A percentile compares a stretch with the other conserved stretches of the same genome.
Evolutionary conservation across 1,140 invertebrate species (phyloP).

Genomic region (Ceratina calcarata): DNA sequence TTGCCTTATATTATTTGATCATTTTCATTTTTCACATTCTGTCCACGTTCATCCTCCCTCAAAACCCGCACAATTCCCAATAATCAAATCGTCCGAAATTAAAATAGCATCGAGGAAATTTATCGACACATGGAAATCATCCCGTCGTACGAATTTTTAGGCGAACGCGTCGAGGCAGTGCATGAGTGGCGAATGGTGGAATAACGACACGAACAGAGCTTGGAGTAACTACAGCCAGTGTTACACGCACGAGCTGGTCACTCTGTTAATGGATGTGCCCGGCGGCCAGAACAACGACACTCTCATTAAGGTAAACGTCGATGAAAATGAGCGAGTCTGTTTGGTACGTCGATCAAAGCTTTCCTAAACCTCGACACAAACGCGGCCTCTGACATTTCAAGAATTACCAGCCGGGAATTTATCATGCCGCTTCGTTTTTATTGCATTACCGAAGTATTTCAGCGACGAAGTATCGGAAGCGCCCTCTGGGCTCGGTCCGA

Average conservation of each 20-base stretch:
- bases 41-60: too few relatives aligned
- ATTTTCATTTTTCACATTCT: too few relatives aligned
- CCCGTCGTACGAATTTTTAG: constrained; percentile 65
- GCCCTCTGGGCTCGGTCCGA: too few relatives aligned
- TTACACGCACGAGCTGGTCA: constrained; percentile 69
- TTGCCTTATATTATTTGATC: too few relatives aligned
- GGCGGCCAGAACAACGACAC: constrained; percentile 71
- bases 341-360: too few relatives aligned
- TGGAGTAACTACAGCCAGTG: constrained; percentile 85
- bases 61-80: too few relatives aligned
- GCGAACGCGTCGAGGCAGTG: constrained; percentile 82
- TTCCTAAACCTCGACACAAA: background rate
- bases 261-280: constrained; percentile 71
- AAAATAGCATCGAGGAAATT: too few relatives aligned
- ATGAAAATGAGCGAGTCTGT: background rate
- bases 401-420: too few relatives aligned
- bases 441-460: background rate
- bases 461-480: too few relatives aligned
- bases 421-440: background rate
- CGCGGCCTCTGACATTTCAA: background rate
- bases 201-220: constrained; percentile 72
- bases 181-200: constrained; percentile 83
- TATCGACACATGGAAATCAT: background rate
- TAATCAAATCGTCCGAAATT: too few relatives aligned
- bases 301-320: constrained; percentile 68